These are phyloP conservation scores for Terrapene triunguis DNA, from an alignment of 2,113 vertebrate species.

Conservation along the genomic window DNA sequence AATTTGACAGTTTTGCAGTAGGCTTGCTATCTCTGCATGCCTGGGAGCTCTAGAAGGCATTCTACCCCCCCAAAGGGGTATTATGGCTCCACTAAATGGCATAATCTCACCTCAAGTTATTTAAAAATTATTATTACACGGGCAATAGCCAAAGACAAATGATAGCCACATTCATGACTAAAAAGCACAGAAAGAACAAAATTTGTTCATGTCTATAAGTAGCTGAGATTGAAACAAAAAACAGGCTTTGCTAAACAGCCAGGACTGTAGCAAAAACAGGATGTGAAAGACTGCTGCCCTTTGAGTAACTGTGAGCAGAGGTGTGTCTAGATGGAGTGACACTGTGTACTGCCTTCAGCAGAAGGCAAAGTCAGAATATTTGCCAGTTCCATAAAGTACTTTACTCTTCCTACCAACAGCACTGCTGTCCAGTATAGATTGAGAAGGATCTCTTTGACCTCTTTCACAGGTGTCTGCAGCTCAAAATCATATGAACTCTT, in stretches of 20 bases:
- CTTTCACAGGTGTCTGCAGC: not conserved
- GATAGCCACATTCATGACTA: not conserved
- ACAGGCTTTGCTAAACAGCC: not conserved
- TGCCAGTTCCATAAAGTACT: not conserved
- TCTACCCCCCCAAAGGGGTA: rapidly evolving
- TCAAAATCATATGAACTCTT: not conserved
- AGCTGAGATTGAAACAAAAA: no score
- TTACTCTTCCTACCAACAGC: not conserved
- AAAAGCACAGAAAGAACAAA: not conserved
- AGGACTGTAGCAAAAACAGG: not conserved
- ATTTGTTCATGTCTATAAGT: not conserved
- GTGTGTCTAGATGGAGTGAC: not conserved
- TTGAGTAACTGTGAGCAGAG: not conserved
- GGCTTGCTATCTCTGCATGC: not conserved
- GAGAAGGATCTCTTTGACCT: not conserved
- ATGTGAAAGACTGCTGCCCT: not conserved
- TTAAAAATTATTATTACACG: not conserved
- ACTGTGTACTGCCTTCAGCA: not conserved
- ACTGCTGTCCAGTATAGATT: not conserved
- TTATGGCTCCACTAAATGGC: not conserved
- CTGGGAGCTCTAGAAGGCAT: not conserved
- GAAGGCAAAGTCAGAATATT: not conserved
- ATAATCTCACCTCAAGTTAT: not conserved
- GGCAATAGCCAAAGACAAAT: not conserved
- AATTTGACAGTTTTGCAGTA: not conserved